These are phyloP conservation scores for Squalus acanthias DNA, from an alignment of 2,797 vertebrate genomes.

Conservation along the genomic window DNA sequence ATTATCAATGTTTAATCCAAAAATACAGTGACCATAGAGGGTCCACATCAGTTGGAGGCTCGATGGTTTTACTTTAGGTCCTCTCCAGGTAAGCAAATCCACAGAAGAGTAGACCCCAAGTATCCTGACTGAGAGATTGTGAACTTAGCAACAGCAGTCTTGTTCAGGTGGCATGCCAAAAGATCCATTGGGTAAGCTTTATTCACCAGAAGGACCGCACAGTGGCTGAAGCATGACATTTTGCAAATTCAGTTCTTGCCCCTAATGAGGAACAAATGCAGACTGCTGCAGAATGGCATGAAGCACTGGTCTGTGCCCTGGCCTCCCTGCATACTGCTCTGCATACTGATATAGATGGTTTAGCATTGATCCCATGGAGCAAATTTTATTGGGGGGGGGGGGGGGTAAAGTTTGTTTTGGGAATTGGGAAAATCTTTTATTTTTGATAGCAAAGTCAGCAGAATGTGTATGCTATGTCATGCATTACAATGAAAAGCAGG, in stretches of 20 bases:
- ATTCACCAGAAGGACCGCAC: neutral
- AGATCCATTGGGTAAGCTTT: neutral
- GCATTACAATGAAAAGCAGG: too few relatives aligned
- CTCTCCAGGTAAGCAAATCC: neutral
- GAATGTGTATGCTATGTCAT: too few relatives aligned
- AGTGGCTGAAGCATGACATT: neutral
- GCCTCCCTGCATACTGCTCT: too few relatives aligned
- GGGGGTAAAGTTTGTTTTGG: too few relatives aligned
- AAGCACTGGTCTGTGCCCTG: too few relatives aligned
- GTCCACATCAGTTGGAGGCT: neutral
- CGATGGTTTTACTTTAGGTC: neutral
- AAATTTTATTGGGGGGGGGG: too few relatives aligned
- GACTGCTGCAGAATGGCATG: too few relatives aligned
- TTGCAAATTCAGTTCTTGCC: neutral
- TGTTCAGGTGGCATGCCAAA: neutral
- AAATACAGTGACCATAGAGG: neutral
- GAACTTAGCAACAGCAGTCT: neutral
- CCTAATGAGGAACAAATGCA: neutral
- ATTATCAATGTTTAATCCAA: neutral
- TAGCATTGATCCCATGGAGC: too few relatives aligned
- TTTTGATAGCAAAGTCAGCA: too few relatives aligned
- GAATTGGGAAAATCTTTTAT: too few relatives aligned
- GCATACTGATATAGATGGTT: too few relatives aligned
- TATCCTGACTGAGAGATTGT: neutral
- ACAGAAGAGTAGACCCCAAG: neutral